Evolutionary conservation across 2,797 vertebrate genomes (phyloP).

Genomic region (Pseudomugil gertrudae): DNA sequence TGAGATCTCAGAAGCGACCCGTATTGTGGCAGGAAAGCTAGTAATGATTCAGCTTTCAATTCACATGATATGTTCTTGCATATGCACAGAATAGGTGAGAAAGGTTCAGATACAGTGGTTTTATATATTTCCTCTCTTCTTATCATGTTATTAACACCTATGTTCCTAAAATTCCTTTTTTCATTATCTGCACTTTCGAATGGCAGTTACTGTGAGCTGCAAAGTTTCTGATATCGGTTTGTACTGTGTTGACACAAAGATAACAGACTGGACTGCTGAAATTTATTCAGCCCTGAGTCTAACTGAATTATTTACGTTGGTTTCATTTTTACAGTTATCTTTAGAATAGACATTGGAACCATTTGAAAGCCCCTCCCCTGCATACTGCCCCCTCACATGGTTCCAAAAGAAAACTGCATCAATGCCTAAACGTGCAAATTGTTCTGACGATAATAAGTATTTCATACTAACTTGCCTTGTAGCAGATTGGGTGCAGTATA

Average conservation of each 20-base stretch:
- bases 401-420: conserved; percentile 43
- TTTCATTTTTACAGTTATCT: conserved; percentile 49
- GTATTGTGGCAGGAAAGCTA: conserved; percentile 66
- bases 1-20: conserved; percentile 73
- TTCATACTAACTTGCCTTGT: conserved; percentile 59
- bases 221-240: conserved; percentile 41
- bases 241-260: conserved; percentile 31
- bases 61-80: conserved; percentile 27
- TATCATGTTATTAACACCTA: conserved; percentile 38
- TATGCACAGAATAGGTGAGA: conserved; percentile 41
- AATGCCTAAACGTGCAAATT: conserved; percentile 41
- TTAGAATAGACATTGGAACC: conserved; percentile 37
- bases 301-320: conserved; percentile 53
- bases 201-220: conserved; percentile 9
- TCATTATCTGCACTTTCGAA: conserved; percentile 28
- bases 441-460: conserved; percentile 62
- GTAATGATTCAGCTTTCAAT: conserved; percentile 65
- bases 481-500: conserved; percentile 71
- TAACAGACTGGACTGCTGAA: conserved; percentile 23
- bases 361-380: conserved; percentile 41
- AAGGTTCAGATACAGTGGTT: conserved; percentile 20
- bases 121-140: conserved; percentile 22
- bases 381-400: conserved; percentile 39
- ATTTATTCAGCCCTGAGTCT: conserved; percentile 28
- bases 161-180: conserved; percentile 44